A percentile compares a stretch with the other conserved stretches of the same genome.
These are phyloP conservation scores for Silurus asotus DNA, from an alignment of 2,113 vertebrate species.

Conservation along the genomic window DNA sequence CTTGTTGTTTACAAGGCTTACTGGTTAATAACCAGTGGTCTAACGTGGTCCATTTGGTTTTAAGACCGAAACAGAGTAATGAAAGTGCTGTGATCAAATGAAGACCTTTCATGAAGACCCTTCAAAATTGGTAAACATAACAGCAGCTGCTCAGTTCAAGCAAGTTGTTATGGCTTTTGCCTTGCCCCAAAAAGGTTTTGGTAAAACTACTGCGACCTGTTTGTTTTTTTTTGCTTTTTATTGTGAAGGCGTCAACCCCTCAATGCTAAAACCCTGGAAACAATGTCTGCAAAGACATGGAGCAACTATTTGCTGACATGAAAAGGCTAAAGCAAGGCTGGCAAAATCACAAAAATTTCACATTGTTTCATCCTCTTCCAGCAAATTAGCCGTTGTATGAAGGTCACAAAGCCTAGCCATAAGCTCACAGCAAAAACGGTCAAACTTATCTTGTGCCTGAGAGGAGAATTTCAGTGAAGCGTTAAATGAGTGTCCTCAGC, in stretches of 20 bases:
- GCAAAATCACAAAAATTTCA: background rate
- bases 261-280: background rate
- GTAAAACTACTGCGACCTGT: background rate
- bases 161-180: background rate
- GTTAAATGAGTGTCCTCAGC: background rate
- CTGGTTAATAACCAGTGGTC: slow-evolving; percentile 1
- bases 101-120: background rate
- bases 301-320: background rate
- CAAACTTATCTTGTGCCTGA: background rate
- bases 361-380: background rate
- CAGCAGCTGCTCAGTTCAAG: background rate
- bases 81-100: background rate
- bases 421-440: background rate
- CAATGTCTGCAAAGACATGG: background rate
- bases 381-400: background rate
- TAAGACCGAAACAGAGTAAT: background rate
- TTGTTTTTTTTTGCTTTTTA: background rate
- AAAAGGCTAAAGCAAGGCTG: background rate
- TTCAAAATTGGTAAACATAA: background rate
- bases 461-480: slow-evolving; percentile 26
- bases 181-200: background rate
- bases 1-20: slow-evolving; percentile 18
- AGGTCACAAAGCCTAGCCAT: slow-evolving; percentile 2
- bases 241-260: background rate
- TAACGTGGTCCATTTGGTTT: slow-evolving; percentile 23